These are phyloP conservation scores for Platerodrilus igneus DNA, from an alignment of 2,888 invertebrate genomes.

Conservation along the genomic window DNA sequence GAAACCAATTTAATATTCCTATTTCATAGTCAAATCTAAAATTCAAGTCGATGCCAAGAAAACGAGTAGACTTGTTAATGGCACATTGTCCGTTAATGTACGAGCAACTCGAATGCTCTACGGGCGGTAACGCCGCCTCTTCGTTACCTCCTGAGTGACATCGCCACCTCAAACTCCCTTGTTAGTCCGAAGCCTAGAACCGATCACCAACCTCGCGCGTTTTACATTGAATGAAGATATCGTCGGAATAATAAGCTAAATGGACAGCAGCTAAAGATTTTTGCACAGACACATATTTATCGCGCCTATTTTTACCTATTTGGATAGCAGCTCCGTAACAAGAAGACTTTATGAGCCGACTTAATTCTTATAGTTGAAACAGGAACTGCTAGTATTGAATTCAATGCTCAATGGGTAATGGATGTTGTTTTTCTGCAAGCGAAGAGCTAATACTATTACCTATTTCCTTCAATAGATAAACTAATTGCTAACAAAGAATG, in stretches of 20 bases:
- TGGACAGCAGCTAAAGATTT: slow-evolving; percentile 35
- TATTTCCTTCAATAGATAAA: slow-evolving; percentile 18
- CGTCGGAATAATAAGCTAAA: slow-evolving; percentile 46
- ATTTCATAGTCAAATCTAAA: slow-evolving; percentile 19
- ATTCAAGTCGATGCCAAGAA: slow-evolving; percentile 12
- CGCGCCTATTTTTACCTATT: slow-evolving; percentile 31
- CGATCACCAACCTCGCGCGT: slow-evolving; percentile 35
- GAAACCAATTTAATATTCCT: slow-evolving; percentile 8
- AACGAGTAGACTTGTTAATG: slow-evolving; percentile 39
- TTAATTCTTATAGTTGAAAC: slow-evolving; percentile 25
- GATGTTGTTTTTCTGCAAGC: too few species aligned
- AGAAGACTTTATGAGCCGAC: slow-evolving; percentile 30
- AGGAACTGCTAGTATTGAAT: slow-evolving; percentile 28
- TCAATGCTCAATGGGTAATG: slow-evolving; percentile 17
- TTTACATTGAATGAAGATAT: slow-evolving; percentile 50
- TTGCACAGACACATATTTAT: slow-evolving; percentile 29
- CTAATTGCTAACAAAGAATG: too few species aligned
- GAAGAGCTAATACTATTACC: too few species aligned
- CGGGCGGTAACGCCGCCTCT: slow-evolving; percentile 44
- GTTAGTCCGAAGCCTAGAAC: slow-evolving; percentile 43
- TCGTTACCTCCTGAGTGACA: slow-evolving; percentile 47
- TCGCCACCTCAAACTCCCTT: slow-evolving; percentile 49
- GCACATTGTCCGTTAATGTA: slow-evolving; percentile 59
- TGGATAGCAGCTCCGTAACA: slow-evolving; percentile 28
- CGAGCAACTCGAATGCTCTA: slow-evolving; percentile 37